A percentile compares a stretch with the other conserved stretches of the same genome.
These are phyloP conservation scores for Amphipoea oculea DNA, from an alignment of 2,888 invertebrate species.

Conservation along the genomic window DNA sequence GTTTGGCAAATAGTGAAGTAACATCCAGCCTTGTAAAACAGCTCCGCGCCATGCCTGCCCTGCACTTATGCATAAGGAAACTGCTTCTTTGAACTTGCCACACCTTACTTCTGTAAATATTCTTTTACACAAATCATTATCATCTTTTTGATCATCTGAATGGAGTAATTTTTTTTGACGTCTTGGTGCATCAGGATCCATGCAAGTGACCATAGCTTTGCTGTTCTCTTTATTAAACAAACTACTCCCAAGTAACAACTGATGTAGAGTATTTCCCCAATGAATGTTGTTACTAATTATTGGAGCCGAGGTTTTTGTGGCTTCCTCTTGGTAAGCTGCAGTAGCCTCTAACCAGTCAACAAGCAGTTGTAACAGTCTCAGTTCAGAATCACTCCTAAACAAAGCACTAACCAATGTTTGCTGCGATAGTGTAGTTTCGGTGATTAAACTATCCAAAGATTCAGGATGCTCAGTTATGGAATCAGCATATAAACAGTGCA, in stretches of 20 bases:
- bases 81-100: conserved; percentile 96
- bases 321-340: conserved; percentile 94
- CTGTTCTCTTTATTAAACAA: conserved; percentile 87
- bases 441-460: conserved; percentile 86
- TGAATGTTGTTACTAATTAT: conserved; percentile 92
- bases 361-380: conserved; percentile 94
- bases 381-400: conserved; percentile 88
- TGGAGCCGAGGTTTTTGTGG: conserved; percentile 85
- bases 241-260: conserved; percentile 90
- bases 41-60: conserved; percentile 98
- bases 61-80: conserved; percentile 95
- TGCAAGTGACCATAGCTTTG: conserved; percentile 90
- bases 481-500: conserved; percentile 95
- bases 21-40: conserved; percentile 96
- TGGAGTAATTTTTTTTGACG: conserved; percentile 95
- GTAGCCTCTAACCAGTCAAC: conserved; percentile 98
- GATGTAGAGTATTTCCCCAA: conserved; percentile 98
- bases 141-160: conserved; percentile 96
- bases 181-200: conserved; percentile 97
- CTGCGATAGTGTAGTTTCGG: conserved; percentile 83
- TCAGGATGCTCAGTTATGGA: conserved; percentile 91
- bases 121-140: conserved; percentile 88
- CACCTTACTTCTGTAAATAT: conserved; percentile 95
- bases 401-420: conserved; percentile 82
- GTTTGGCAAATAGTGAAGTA: conserved; percentile 96